Conservation (phyloP, 2,888 invertebrate species). For the Ashinkailepas kermadecensis region DNA sequence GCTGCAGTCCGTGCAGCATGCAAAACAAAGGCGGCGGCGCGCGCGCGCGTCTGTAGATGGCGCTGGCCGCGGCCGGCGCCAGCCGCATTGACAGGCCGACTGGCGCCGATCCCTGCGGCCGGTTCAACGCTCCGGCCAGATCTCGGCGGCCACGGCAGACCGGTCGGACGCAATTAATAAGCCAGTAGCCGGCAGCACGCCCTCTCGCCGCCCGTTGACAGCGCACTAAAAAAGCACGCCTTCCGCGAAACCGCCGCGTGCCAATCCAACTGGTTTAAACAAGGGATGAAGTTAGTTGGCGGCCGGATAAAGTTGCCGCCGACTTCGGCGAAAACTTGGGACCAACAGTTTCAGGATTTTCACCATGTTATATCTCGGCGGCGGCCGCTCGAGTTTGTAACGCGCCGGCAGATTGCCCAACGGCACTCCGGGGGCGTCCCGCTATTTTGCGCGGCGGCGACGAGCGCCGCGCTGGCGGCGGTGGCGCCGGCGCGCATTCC, state of each 20-base stretch:
- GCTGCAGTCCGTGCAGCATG: too few species aligned
- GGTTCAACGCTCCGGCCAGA: not conserved
- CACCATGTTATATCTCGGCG: not conserved
- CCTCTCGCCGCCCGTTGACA: not conserved
- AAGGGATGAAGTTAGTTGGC: not conserved
- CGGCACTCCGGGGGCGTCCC: not conserved
- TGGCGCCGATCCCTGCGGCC: not conserved
- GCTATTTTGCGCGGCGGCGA: not conserved
- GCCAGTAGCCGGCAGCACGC: not conserved
- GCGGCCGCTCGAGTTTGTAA: too few species aligned
- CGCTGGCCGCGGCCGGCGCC: too few species aligned
- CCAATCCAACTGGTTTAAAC: constrained; percentile 20
- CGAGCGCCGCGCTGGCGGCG: not conserved
- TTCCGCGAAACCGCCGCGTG: not conserved
- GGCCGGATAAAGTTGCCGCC: not conserved
- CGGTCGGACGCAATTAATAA: not conserved
- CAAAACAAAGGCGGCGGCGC: too few species aligned
- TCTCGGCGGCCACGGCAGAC: not conserved
- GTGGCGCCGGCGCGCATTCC: constrained; percentile 1
- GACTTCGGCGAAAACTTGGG: not conserved
- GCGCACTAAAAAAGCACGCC: not conserved
- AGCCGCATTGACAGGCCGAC: not conserved
- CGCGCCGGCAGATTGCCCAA: not conserved
- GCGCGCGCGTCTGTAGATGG: too few species aligned
- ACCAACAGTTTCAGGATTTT: not conserved